Percentiles rank a stretch among this genome's conserved stretches.
Conservation (phyloP, 2,113 vertebrate species). For the Halcyon senegalensis region DNA sequence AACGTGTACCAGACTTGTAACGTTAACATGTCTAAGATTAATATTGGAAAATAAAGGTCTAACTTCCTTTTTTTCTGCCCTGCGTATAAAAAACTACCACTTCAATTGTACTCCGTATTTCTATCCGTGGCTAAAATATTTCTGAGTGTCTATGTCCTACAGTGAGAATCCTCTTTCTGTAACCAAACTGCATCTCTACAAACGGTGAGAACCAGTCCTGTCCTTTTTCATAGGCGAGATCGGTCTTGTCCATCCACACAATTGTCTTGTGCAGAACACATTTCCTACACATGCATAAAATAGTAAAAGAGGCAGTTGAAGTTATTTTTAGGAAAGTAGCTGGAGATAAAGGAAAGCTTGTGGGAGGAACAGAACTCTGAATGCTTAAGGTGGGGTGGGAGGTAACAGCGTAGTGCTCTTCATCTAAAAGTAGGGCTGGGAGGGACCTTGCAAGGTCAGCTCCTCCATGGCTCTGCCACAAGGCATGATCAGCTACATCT, state of each 20-base stretch:
- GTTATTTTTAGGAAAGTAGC: not conserved
- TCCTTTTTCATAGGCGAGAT: not conserved
- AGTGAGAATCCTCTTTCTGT: not conserved
- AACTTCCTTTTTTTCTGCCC: not conserved
- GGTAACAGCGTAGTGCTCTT: not conserved
- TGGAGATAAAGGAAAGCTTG: not conserved
- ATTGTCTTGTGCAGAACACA: not conserved
- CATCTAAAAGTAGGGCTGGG: not conserved
- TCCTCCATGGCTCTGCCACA: not conserved
- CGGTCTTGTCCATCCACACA: not conserved
- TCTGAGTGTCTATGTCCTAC: not conserved
- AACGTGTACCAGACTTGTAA: not conserved
- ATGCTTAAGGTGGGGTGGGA: not conserved
- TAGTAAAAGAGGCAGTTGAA: not conserved
- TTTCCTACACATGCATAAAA: not conserved
- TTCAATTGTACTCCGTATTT: not conserved
- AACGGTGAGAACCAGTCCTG: not conserved
- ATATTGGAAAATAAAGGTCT: not conserved
- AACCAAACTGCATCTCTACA: not conserved
- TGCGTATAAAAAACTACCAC: not conserved
- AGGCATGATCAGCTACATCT: not conserved
- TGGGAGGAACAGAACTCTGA: not conserved
- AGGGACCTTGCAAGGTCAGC: not conserved
- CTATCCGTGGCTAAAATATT: not conserved
- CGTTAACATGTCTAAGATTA: rapidly evolving